Evolutionary conservation across 2,888 invertebrate species (phyloP).

Genomic region (Cetonia aurata): DNA sequence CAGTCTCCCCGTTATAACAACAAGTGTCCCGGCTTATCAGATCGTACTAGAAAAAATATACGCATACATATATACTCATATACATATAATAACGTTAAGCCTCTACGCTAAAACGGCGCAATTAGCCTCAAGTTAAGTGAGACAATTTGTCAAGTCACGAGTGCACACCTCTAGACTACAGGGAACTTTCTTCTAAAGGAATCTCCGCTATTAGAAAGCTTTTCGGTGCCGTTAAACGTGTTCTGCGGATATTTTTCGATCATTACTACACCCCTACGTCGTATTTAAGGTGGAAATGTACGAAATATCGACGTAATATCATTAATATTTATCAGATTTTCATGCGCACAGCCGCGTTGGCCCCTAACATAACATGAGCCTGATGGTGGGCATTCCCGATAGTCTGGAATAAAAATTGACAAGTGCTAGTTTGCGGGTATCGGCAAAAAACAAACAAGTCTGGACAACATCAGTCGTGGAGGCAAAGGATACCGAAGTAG

Average conservation of each 20-base stretch:
- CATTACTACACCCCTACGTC: no score
- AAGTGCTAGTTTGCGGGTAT: conserved; percentile 37
- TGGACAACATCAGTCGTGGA: conserved; percentile 29
- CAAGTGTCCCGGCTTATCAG: not conserved
- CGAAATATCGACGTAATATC: conserved; percentile 13
- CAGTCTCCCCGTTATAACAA: conserved; percentile 9
- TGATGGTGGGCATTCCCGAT: conserved; percentile 27
- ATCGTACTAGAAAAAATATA: not conserved
- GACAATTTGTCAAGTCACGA: no score
- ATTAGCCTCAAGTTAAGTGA: no score
- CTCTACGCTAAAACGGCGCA: no score
- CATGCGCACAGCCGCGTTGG: not conserved
- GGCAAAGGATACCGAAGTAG: conserved; percentile 26
- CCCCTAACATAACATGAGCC: not conserved
- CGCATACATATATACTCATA: no score
- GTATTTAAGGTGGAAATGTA: no score
- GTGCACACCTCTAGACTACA: no score
- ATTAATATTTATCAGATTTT: conserved; percentile 34
- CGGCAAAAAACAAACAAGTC: conserved; percentile 35
- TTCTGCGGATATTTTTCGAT: conserved; percentile 15
- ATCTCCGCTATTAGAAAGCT: conserved; percentile 19
- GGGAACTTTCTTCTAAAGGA: conserved; percentile 20
- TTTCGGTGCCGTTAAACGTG: conserved; percentile 7
- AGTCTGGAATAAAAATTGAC: conserved; percentile 38
- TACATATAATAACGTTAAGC: no score